phyloP scores from a whole-genome alignment of 2,888 invertebrate genomes.

The Ceramica pisi region DNA sequence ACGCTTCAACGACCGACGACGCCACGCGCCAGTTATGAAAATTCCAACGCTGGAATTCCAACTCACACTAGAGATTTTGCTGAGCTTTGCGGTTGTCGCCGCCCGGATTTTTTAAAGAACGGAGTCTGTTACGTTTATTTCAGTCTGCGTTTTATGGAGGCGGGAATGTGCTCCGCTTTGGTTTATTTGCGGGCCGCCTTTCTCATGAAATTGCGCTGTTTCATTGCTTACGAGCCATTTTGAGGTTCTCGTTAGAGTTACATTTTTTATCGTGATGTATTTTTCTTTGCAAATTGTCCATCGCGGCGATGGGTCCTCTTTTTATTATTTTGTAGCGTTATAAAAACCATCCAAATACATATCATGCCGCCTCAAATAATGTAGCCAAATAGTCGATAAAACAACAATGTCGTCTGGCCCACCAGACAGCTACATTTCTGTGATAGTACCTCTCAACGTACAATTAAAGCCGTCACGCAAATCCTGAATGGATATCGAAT shows the following conservation, averaged over 20 bases:
- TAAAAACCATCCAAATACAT: conserved; percentile 56
- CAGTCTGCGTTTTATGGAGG: conserved; percentile 88
- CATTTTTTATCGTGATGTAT: conserved; percentile 86
- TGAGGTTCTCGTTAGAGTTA: conserved; percentile 86
- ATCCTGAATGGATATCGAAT: conserved; percentile 76
- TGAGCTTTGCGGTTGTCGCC: conserved; percentile 88
- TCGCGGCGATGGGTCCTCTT: conserved; percentile 68
- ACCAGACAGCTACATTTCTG: conserved; percentile 51
- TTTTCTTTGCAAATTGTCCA: conserved; percentile 83
- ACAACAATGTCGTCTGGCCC: conserved; percentile 49
- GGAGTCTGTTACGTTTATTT: conserved; percentile 88
- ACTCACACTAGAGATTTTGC: conserved; percentile 88
- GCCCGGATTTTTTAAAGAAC: conserved; percentile 87
- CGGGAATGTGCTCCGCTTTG: conserved; percentile 89
- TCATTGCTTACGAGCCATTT: conserved; percentile 89
- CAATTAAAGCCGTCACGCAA: conserved; percentile 72
- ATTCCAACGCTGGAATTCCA: conserved; percentile 87
- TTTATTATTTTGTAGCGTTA: conserved; percentile 71
- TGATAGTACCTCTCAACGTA: conserved; percentile 54
- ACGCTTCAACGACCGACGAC: conserved; percentile 79
- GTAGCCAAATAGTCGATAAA: conserved; percentile 53
- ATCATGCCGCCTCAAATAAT: conserved; percentile 47
- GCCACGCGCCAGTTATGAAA: conserved; percentile 87
- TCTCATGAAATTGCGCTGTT: conserved; percentile 89
- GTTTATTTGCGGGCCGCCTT: conserved; percentile 89